Evolutionary conservation across 2,797 vertebrate species (phyloP).

Genomic region (Psittacula echo): DNA sequence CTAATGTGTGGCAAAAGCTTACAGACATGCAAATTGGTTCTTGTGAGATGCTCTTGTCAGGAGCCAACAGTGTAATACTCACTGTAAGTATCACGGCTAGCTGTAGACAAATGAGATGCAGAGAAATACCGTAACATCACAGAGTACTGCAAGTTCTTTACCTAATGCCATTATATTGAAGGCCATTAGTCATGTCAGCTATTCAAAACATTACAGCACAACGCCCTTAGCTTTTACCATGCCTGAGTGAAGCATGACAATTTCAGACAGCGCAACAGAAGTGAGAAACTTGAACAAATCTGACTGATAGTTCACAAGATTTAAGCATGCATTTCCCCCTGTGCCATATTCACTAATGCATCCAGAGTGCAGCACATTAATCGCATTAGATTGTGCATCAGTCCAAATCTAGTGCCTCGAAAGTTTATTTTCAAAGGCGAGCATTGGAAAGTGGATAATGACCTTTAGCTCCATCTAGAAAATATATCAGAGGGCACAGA

Average conservation of each 20-base stretch:
- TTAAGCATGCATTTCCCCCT: background rate
- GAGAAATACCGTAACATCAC: background rate
- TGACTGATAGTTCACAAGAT: slow-evolving; percentile 14
- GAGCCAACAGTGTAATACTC: background rate
- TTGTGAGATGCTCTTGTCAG: background rate
- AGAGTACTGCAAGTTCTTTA: background rate
- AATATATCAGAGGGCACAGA: background rate
- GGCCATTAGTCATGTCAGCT: background rate
- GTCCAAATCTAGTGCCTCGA: background rate
- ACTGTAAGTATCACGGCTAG: background rate
- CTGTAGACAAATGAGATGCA: background rate
- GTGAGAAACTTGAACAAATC: slow-evolving; percentile 27
- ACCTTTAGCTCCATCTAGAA: background rate
- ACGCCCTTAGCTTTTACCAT: background rate
- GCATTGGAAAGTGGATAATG: background rate
- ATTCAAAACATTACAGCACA: background rate
- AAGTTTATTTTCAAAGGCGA: background rate
- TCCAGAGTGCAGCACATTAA: background rate
- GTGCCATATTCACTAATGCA: background rate
- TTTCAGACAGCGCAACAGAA: background rate
- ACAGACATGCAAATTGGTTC: background rate
- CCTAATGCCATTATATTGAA: background rate
- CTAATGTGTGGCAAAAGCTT: background rate
- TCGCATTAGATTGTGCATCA: background rate
- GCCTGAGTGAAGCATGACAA: background rate